These are phyloP conservation scores for Crossocerus cetratus DNA, from an alignment of 2,888 invertebrate genomes.

Conservation along the genomic window DNA sequence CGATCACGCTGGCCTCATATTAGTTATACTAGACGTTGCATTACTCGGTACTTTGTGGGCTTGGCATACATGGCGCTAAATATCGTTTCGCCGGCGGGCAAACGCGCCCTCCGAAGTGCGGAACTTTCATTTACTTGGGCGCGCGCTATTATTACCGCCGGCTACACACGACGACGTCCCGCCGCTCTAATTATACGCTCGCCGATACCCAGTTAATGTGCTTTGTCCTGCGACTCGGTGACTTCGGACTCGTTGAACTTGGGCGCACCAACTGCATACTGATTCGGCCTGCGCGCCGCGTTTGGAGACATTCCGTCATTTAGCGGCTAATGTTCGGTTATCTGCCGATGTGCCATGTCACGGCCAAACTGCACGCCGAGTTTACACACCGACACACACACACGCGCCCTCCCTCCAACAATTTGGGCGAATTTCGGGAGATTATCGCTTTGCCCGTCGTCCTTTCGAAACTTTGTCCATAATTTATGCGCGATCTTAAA, in stretches of 20 bases:
- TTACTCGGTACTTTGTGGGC: too few species aligned
- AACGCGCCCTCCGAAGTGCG: constrained; percentile 20
- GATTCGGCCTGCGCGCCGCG: neutral
- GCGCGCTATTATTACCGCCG: constrained; percentile 28
- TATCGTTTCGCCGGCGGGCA: constrained; percentile 20
- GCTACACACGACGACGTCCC: constrained; percentile 3
- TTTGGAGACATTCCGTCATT: neutral
- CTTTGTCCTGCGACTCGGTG: neutral
- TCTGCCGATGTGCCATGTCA: too few species aligned
- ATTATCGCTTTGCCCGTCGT: neutral
- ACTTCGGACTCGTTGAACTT: neutral
- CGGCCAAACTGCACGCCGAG: too few species aligned
- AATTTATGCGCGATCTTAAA: neutral
- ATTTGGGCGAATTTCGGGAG: too few species aligned
- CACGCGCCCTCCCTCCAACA: too few species aligned
- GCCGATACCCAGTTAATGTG: neutral
- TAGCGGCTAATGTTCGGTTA: neutral
- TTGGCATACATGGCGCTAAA: neutral
- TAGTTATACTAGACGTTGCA: too few species aligned
- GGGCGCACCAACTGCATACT: neutral
- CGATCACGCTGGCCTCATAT: too few species aligned
- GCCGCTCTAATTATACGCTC: constrained; percentile 31
- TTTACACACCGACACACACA: too few species aligned
- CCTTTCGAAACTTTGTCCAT: neutral
- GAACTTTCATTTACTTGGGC: constrained; percentile 41